A percentile compares a stretch with the other conserved stretches of the same genome.
Conservation (phyloP, 2,113 vertebrate genomes). For the human region GRCh38 chr7:26538501-26539000, state of each 20-base stretch:
- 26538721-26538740: neutral
- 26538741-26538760: neutral
- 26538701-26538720: neutral
- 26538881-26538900: neutral
- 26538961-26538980: neutral
- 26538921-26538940: neutral
- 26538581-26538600: neutral
- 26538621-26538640: neutral
- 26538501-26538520: neutral
- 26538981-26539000: neutral
- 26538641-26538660: slow-evolving; percentile 20
- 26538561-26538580: neutral
- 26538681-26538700: slow-evolving; percentile 20
- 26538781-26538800: neutral
- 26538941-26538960: neutral
- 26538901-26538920: neutral
- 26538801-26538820: neutral
- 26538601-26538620: neutral
- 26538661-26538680: neutral
- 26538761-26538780: neutral
- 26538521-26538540: neutral
- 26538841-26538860: neutral
- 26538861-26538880: neutral
- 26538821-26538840: neutral
- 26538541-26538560: neutral